Conservation (phyloP, 2,888 invertebrate species). For the Lucinisca nassula region DNA sequence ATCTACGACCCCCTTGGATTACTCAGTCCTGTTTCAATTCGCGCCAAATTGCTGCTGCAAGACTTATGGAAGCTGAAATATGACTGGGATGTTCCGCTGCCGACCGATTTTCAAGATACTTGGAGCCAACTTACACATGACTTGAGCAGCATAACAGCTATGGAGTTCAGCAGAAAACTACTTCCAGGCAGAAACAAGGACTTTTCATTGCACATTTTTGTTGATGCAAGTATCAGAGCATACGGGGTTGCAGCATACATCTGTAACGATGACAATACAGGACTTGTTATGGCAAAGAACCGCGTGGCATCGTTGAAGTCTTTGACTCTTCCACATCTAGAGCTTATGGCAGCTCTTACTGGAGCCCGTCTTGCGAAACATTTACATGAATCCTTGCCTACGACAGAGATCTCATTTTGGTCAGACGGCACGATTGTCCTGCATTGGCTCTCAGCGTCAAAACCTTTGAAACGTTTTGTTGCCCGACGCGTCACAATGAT, state of each 20-base stretch:
- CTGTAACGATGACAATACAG: neutral
- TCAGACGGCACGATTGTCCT: conserved; percentile 42
- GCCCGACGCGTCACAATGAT: conserved; percentile 33
- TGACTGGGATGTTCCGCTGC: too few relatives aligned
- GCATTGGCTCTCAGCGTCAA: conserved; percentile 46
- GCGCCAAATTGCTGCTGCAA: too few relatives aligned
- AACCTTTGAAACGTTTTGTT: conserved; percentile 34
- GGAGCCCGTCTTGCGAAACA: conserved; percentile 42
- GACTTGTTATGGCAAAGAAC: conserved; percentile 44
- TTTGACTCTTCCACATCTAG: conserved; percentile 45
- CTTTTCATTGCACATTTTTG: conserved; percentile 20
- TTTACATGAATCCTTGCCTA: conserved; percentile 1
- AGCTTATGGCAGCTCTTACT: conserved; percentile 54
- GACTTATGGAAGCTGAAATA: too few relatives aligned
- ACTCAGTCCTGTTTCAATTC: too few relatives aligned
- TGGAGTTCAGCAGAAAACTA: too few relatives aligned
- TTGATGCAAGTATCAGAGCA: conserved; percentile 9
- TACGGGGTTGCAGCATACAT: conserved; percentile 52
- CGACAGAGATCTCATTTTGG: conserved; percentile 20
- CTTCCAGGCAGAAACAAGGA: too few relatives aligned
- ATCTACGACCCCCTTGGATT: too few relatives aligned
- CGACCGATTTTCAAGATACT: too few relatives aligned
- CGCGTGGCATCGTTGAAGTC: conserved; percentile 49
- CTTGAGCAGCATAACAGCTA: too few relatives aligned
- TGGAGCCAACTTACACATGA: too few relatives aligned